These are phyloP conservation scores for Pelecanoides urinatrix DNA, from an alignment of 2,113 vertebrate genomes.

Conservation along the genomic window DNA sequence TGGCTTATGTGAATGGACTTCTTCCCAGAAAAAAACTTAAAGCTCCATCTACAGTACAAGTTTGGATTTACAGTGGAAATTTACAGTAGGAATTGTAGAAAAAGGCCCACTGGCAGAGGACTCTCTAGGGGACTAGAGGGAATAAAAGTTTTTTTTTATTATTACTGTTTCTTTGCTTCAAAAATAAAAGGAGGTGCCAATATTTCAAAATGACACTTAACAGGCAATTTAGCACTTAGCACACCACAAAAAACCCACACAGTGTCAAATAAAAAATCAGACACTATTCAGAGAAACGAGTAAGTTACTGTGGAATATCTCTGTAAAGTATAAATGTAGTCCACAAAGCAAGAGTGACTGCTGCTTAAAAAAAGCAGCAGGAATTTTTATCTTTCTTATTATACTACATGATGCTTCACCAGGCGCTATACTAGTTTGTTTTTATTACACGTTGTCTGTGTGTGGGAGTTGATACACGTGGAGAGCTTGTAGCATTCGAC, in stretches of 20 bases:
- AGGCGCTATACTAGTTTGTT: background rate
- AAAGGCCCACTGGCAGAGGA: background rate
- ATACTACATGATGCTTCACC: background rate
- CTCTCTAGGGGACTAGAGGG: background rate
- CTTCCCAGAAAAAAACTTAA: background rate
- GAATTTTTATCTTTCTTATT: background rate
- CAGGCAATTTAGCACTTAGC: background rate
- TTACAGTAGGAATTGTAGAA: background rate
- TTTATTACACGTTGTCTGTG: background rate
- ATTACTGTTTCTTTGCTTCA: background rate
- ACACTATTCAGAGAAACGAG: background rate
- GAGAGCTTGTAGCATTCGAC: background rate
- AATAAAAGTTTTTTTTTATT: background rate
- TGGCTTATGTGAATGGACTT: background rate
- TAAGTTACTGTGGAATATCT: background rate
- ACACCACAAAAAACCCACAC: rapidly evolving
- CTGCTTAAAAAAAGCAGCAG: background rate
- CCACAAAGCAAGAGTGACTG: background rate
- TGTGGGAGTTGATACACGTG: background rate
- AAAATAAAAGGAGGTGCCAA: background rate
- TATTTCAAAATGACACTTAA: background rate
- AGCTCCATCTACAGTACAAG: background rate
- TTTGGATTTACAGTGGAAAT: background rate
- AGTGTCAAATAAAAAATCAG: background rate
- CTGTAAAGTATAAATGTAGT: background rate